These are phyloP conservation scores for Arenicola marina DNA, from an alignment of 2,888 invertebrate species.

Conservation along the genomic window DNA sequence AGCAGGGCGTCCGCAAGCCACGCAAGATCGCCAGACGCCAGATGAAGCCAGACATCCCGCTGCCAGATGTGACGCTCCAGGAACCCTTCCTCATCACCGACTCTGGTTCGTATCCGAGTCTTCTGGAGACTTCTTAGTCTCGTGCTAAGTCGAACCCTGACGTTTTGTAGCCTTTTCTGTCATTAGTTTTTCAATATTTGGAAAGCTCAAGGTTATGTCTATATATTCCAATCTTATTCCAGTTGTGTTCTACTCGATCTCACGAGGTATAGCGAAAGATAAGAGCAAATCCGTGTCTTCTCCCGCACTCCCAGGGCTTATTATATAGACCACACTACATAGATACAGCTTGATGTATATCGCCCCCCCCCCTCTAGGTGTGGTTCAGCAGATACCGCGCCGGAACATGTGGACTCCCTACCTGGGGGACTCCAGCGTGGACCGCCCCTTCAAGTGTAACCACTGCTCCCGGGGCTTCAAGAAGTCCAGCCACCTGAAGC, in stretches of 20 bases:
- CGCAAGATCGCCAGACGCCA: conserved; percentile 8
- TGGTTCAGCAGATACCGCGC: conserved; percentile 56
- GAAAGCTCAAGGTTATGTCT: too few species aligned
- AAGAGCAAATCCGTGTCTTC: too few species aligned
- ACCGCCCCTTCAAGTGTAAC: conserved; percentile 62
- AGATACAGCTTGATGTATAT: too few species aligned
- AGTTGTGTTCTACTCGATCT: too few species aligned
- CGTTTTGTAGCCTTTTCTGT: background rate
- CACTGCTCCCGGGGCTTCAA: conserved; percentile 64
- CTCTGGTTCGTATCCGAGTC: conserved; percentile 52
- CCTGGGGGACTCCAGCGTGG: conserved; percentile 47
- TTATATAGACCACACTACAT: too few species aligned
- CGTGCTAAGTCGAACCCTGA: background rate
- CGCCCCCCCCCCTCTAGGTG: too few species aligned
- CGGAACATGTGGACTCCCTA: conserved; percentile 39
- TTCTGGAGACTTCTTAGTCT: background rate
- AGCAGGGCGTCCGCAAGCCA: conserved; percentile 3
- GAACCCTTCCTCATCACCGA: conserved; percentile 68
- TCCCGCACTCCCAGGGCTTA: too few species aligned
- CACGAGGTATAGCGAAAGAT: too few species aligned
- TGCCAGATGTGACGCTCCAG: conserved; percentile 64
- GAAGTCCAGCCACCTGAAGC: conserved; percentile 67
- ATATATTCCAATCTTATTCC: too few species aligned
- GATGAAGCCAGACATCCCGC: conserved; percentile 37
- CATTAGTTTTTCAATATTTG: too few species aligned